Evolutionary conservation across 2,888 invertebrate species (phyloP).

Genomic region (Megalurothrips usitatus): DNA sequence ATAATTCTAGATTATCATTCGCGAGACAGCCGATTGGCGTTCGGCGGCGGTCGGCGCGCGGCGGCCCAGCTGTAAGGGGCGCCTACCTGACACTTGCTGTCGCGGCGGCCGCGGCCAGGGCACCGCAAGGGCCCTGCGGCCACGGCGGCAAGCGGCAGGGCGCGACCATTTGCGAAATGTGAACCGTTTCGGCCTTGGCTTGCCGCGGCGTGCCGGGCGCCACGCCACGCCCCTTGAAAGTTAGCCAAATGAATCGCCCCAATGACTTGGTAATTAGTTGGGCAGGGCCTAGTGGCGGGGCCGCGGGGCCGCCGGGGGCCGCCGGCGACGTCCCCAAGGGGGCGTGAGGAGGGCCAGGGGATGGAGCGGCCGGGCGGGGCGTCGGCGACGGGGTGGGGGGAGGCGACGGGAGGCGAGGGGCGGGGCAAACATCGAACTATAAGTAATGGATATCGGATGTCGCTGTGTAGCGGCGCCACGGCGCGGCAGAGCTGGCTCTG

Average conservation of each 20-base stretch:
- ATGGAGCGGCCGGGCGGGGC: neutral
- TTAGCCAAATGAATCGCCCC: conserved; percentile 26
- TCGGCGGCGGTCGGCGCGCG: too few species aligned
- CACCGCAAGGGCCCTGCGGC: neutral
- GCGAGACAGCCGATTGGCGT: too few species aligned
- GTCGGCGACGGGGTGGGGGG: neutral
- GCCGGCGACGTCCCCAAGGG: neutral
- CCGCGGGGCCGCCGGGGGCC: neutral
- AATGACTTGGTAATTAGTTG: conserved; percentile 26
- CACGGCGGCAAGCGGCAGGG: neutral
- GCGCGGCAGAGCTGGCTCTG: neutral
- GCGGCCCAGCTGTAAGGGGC: too few species aligned
- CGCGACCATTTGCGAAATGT: neutral
- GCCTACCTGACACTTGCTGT: neutral
- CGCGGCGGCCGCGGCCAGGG: neutral
- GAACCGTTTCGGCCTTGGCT: neutral
- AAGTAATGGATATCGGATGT: conserved; percentile 26
- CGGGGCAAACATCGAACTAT: conserved; percentile 10
- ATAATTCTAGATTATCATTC: too few species aligned
- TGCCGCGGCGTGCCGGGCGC: neutral
- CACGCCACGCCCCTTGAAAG: conserved; percentile 6
- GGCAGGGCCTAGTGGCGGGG: neutral
- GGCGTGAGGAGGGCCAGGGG: neutral
- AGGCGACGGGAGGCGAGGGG: neutral
- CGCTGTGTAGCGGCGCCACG: neutral